Percentiles rank a stretch among this genome's conserved stretches.
phyloP scores from a whole-genome alignment of 2,113 vertebrate species.

The Ophthalmolycus amberensis region DNA sequence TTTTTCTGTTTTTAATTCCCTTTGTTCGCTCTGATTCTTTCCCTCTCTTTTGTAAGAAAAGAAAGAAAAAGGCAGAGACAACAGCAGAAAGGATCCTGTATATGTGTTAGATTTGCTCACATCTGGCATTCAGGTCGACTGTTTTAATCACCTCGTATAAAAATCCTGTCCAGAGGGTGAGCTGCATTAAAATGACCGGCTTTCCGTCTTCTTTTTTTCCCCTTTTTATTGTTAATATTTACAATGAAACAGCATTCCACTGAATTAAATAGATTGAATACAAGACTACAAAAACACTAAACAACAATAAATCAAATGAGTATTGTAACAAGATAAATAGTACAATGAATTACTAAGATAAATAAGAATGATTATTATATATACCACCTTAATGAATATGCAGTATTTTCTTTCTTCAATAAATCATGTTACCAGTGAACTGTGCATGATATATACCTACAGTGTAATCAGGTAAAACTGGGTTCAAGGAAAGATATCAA shows the following conservation, averaged over 20 bases:
- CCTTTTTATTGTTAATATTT: background rate
- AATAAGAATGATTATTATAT: background rate
- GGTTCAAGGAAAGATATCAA: background rate
- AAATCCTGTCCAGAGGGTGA: conserved; percentile 6
- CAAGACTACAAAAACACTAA: background rate
- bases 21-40: background rate
- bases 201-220: background rate
- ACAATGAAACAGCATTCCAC: background rate
- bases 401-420: background rate
- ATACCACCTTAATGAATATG: background rate
- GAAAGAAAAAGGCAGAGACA: conserved; percentile 57
- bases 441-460: background rate
- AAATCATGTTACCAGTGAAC: background rate
- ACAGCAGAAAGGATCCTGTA: conserved; percentile 27
- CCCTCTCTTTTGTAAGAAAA: conserved; percentile 8
- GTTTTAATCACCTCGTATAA: conserved; percentile 11
- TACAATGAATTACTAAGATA: background rate
- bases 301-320: background rate
- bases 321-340: background rate
- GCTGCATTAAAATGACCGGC: background rate
- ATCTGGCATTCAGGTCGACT: conserved; percentile 39
- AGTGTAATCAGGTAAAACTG: too few species aligned
- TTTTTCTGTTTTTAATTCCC: background rate
- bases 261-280: background rate
- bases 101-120: conserved; percentile 41